Evolutionary conservation across 2,113 vertebrate species (phyloP), one percentile per base, ranked within the genome.

Genomic region (Pardalotus punctatus): DNA sequence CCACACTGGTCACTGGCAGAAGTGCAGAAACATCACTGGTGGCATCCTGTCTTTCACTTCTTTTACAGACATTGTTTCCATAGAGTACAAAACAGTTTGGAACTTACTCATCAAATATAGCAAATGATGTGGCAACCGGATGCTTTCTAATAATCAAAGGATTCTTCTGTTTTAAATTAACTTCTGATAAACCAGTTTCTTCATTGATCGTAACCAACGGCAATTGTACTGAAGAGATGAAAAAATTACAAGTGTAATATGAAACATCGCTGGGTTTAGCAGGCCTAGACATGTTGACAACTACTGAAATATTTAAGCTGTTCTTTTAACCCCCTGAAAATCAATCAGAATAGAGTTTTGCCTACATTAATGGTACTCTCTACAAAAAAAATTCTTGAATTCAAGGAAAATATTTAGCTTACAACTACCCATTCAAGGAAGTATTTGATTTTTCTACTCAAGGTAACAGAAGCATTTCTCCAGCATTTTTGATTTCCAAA

Each of bases 71-170:
- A 62, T 65, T 80, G 38, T 61, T 69, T 69, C 25, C 6, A 0
- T n/a, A 79, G 88, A 45, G 35, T 38, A 79, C 25, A 54, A 54
- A 90, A 74, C 5, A 19, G 53, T 51, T 82, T 66, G 4, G 9
- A 94, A 98, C 99, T 98, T 98, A 99, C 99, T 99, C 98, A 88
- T 99, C 99, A 70, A 99, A 99, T 89, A 99, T 51, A 33, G 98
- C 98, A 97, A 99, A 99, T 2, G 99, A 99, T 12, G 99, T 98
- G 35, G 98, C 97, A 56, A 99, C 97, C 0, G 99, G 99, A 89
- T 99, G 98, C 84, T 98, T 98, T 96, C 94, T 98, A 82, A 99
- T 97, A 48, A 96, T 96, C 93, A 99, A 95, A n/a, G 96, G 97
- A 14, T n/a, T 97, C 95, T 97, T 98, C 97, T 98, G 98, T 79